Evolutionary conservation across 2,113 vertebrate genomes (phyloP).

Genomic region (Chinchilla lanigera): DNA sequence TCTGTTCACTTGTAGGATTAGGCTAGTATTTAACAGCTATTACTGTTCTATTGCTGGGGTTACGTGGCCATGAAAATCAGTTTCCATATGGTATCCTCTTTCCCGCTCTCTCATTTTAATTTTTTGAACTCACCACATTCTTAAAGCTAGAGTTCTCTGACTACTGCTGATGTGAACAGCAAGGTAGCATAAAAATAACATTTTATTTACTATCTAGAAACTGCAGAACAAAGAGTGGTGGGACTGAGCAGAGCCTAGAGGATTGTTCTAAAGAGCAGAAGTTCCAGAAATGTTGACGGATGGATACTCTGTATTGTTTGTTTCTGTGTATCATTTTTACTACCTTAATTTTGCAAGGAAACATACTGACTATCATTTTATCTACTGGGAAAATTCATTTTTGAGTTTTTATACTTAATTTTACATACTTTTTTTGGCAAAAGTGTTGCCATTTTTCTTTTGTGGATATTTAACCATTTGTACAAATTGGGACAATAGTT

Average conservation of each 20-base stretch:
- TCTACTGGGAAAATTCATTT: background rate
- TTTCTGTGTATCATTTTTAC: background rate
- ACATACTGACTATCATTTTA: background rate
- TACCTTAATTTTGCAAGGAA: background rate
- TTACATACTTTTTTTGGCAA: background rate
- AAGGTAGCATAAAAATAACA: background rate
- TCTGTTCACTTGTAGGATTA: slow-evolving; percentile 84
- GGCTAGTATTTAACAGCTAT: slow-evolving; percentile 72
- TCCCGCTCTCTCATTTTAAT: background rate
- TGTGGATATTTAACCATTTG: background rate
- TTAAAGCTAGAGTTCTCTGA: slow-evolving; percentile 12
- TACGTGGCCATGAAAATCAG: slow-evolving; percentile 74
- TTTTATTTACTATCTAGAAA: background rate
- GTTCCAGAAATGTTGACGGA: background rate
- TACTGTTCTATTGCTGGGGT: slow-evolving; percentile 67
- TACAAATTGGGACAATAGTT: background rate
- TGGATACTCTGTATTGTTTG: background rate
- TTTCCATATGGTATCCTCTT: slow-evolving; percentile 45
- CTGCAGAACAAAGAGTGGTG: background rate
- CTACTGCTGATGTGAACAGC: background rate
- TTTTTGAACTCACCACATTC: slow-evolving; percentile 3
- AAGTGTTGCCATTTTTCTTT: background rate
- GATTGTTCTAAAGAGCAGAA: background rate
- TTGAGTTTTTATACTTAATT: background rate
- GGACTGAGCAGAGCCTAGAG: background rate